phyloP scores from a whole-genome alignment of 2,888 invertebrate species.

The Sarcophaga rosellei region DNA sequence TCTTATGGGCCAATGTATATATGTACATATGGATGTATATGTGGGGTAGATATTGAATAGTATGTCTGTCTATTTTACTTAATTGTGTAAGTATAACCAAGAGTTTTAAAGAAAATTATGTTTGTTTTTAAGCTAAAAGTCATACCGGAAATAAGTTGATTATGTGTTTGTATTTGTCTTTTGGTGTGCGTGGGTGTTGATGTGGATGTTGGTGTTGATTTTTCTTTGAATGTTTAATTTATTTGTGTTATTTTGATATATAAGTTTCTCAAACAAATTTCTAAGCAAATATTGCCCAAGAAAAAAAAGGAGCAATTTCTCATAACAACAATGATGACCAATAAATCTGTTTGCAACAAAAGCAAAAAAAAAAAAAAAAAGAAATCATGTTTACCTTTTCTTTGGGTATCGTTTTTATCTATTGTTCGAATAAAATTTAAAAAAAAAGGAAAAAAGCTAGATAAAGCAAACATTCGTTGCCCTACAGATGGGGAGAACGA shows the following conservation, averaged over 20 bases:
- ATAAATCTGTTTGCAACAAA: conserved; percentile 26
- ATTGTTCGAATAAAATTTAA: no score
- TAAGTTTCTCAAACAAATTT: conserved; percentile 22
- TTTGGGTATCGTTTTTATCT: background rate
- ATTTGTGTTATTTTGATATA: conserved; percentile 50
- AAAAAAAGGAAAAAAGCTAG: no score
- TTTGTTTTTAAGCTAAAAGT: conserved; percentile 60
- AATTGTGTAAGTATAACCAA: conserved; percentile 50
- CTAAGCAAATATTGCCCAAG: conserved; percentile 13
- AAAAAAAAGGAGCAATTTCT: conserved; percentile 40
- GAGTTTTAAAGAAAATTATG: conserved; percentile 55
- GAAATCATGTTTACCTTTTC: background rate
- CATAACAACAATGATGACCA: conserved; percentile 14
- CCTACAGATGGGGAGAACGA: no score
- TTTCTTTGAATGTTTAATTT: conserved; percentile 9
- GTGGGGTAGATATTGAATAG: conserved; percentile 3
- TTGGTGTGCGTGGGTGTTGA: background rate
- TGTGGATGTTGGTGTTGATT: background rate
- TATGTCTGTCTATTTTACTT: conserved; percentile 37
- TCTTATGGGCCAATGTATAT: background rate
- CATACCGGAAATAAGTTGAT: conserved; percentile 60
- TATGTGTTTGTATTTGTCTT: conserved; percentile 16
- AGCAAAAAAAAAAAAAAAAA: background rate
- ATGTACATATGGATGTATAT: conserved; percentile 21
- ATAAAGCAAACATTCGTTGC: no score